These are phyloP conservation scores for Litoditis marina DNA, from an alignment of 2,888 invertebrate species.

Conservation along the genomic window DNA sequence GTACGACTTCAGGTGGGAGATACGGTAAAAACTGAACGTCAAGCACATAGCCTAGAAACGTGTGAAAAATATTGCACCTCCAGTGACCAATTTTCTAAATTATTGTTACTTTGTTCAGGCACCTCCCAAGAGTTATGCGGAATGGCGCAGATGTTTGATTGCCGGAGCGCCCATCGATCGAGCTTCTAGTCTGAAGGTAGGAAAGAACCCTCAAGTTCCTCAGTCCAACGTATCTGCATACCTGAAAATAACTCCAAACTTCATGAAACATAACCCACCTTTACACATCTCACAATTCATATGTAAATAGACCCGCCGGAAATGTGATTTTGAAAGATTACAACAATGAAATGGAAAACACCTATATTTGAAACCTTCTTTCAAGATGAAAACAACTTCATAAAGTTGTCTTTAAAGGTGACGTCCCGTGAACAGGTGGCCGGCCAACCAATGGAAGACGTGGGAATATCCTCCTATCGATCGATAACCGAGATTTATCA, in stretches of 20 bases:
- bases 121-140: conserved; percentile 13
- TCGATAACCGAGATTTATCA: conserved; percentile 59
- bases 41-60: no score
- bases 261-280: not conserved
- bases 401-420: not conserved
- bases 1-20: no score
- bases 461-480: conserved; percentile 44
- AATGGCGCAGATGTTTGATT: conserved; percentile 16
- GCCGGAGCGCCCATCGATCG: conserved; percentile 7
- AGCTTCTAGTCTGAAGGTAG: conserved; percentile 8
- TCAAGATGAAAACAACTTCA: no score
- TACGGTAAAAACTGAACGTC: no score
- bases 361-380: no score
- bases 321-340: no score
- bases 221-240: no score
- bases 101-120: not conserved
- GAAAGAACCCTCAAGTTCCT: no score
- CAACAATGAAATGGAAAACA: no score
- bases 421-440: conserved; percentile 12
- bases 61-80: not conserved
- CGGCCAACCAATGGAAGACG: conserved; percentile 17
- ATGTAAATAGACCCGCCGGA: no score
- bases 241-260: not conserved
- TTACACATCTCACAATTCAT: no score
- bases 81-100: not conserved